Percentiles rank a stretch among this genome's conserved stretches.
These are phyloP conservation scores for Drosophila orosa DNA, from an alignment of 1,140 invertebrate species.

Conservation along the genomic window DNA sequence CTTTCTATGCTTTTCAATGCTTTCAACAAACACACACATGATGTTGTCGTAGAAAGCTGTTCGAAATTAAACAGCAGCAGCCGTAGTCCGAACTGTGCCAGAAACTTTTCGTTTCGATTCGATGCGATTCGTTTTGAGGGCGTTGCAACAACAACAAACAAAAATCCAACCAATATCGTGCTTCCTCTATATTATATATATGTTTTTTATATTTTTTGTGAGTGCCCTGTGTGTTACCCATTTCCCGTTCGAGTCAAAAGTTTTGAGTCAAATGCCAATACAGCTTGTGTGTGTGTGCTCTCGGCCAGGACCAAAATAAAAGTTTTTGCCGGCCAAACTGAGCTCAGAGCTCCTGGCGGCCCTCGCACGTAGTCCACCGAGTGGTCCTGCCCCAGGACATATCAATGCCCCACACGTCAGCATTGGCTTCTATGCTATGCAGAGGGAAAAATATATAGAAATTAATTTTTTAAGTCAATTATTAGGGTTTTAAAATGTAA, in stretches of 20 bases:
- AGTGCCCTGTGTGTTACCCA: too few species aligned
- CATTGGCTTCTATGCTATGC: not conserved
- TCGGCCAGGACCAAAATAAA: slow-evolving; percentile 39
- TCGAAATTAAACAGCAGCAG: slow-evolving; percentile 74
- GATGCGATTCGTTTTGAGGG: slow-evolving; percentile 35
- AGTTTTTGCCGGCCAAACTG: slow-evolving; percentile 43
- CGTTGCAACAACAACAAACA: slow-evolving; percentile 43
- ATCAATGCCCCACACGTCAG: slow-evolving; percentile 72
- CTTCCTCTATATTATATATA: slow-evolving; percentile 32
- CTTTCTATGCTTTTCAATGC: slow-evolving; percentile 15
- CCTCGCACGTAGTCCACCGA: slow-evolving; percentile 46
- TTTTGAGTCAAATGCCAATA: slow-evolving; percentile 81
- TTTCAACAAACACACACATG: slow-evolving; percentile 11
- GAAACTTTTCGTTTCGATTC: slow-evolving; percentile 64
- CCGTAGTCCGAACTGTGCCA: slow-evolving; percentile 65
- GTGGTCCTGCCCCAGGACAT: slow-evolving; percentile 59
- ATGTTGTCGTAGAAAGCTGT: slow-evolving; percentile 71
- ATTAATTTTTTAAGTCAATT: not conserved
- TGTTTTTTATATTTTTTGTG: slow-evolving; percentile 13
- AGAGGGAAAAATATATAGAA: slow-evolving; percentile 8
- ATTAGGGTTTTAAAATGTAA: too few species aligned
- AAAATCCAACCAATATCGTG: slow-evolving; percentile 43
- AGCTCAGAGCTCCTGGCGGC: slow-evolving; percentile 22
- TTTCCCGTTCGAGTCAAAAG: slow-evolving; percentile 58
- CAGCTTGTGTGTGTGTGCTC: slow-evolving; percentile 60